Conservation (phyloP, 2,888 invertebrate genomes). For the Mayetiola destructor region DNA sequence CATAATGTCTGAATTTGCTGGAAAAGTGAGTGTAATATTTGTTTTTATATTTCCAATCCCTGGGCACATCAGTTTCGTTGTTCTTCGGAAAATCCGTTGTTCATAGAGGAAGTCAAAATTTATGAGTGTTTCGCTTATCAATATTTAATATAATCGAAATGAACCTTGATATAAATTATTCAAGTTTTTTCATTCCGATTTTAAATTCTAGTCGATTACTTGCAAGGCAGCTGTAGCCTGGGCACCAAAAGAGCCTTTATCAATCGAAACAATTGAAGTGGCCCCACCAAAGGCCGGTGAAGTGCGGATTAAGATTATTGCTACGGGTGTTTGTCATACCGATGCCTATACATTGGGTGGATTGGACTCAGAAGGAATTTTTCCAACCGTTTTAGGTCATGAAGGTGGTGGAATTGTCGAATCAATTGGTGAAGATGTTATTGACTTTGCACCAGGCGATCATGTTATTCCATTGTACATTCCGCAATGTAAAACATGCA, state of each 20-base stretch:
- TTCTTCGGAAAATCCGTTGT: not conserved
- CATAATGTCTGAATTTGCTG: not conserved
- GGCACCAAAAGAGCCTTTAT: conserved; percentile 78
- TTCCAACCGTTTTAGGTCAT: conserved; percentile 88
- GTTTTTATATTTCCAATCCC: too few species aligned
- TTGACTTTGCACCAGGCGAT: conserved; percentile 74
- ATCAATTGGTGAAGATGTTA: conserved; percentile 86
- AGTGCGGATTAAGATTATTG: conserved; percentile 65
- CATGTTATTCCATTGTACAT: conserved; percentile 95
- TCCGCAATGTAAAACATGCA: conserved; percentile 93
- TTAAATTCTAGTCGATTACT: conserved; percentile 51
- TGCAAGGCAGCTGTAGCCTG: conserved; percentile 96
- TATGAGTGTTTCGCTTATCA: not conserved
- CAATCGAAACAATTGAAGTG: conserved; percentile 84
- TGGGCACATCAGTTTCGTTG: too few species aligned
- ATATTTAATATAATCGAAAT: not conserved
- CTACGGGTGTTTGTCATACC: conserved; percentile 80
- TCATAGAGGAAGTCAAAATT: not conserved
- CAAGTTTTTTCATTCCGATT: not conserved
- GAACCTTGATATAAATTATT: not conserved
- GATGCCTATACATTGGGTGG: conserved; percentile 83
- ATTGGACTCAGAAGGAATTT: conserved; percentile 77
- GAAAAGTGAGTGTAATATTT: not conserved
- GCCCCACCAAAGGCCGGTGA: conserved; percentile 88
- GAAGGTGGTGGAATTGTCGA: conserved; percentile 93